phyloP scores from a whole-genome alignment of 2,797 vertebrate genomes.

The Buphagus erythrorhynchus region DNA sequence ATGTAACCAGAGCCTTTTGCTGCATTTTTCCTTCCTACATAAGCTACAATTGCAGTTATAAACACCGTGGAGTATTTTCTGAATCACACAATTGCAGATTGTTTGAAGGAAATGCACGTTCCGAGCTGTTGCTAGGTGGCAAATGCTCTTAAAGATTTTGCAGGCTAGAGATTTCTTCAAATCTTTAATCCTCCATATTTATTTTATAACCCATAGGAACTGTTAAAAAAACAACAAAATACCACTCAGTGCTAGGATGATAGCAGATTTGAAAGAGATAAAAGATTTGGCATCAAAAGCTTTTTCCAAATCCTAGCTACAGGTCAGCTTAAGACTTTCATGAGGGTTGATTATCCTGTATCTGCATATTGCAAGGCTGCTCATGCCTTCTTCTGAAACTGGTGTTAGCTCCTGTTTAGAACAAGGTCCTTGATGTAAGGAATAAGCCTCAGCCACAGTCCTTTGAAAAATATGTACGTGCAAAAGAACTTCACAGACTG shows the following conservation, averaged over 20 bases:
- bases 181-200: slow-evolving; percentile 46
- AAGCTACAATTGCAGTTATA: slow-evolving; percentile 34
- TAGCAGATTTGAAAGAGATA: neutral
- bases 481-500: neutral
- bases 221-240: neutral
- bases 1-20: slow-evolving; percentile 30
- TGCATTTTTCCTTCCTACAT: slow-evolving; percentile 54
- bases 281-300: neutral
- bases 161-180: slow-evolving; percentile 37
- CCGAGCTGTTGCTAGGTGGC: slow-evolving; percentile 67
- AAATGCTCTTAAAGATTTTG: slow-evolving; percentile 69
- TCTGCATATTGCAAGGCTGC: neutral
- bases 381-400: neutral
- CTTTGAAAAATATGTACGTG: neutral
- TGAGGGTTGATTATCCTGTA: neutral
- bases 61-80: slow-evolving; percentile 45
- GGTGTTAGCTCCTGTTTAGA: neutral
- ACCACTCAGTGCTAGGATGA: neutral
- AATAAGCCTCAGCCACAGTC: neutral
- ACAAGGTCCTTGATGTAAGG: neutral
- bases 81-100: slow-evolving; percentile 65
- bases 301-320: neutral
- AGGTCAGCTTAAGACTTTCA: neutral
- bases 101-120: slow-evolving; percentile 39
- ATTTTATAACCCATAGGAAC: slow-evolving; percentile 9